Percentiles rank a stretch among this genome's conserved stretches.
Conservation (phyloP, 2,888 invertebrate genomes). For the Eutolmus rufibarbis region DNA sequence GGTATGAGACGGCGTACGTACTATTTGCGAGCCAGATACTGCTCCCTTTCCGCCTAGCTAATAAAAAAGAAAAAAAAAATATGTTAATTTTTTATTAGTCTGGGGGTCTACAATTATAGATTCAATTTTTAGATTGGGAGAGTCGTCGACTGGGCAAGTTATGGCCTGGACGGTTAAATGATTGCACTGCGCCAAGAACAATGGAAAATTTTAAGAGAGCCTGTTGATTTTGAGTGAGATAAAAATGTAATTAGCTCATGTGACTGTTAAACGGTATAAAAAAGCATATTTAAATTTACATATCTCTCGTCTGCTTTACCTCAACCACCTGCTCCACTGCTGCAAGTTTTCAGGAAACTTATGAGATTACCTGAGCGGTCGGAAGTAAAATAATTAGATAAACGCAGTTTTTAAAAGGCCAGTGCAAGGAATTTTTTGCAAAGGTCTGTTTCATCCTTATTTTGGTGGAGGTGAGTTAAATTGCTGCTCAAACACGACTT, state of each 20-base stretch:
- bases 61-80: conserved; percentile 5
- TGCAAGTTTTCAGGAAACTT: not conserved
- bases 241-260: not conserved
- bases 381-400: not conserved
- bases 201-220: not conserved
- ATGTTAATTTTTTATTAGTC: conserved; percentile 30
- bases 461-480: not conserved
- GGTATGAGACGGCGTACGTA: not conserved
- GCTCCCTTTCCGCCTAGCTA: not conserved
- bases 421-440: not conserved
- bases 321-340: not conserved
- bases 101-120: not conserved
- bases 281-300: not conserved
- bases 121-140: not conserved
- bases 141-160: not conserved
- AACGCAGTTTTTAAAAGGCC: not conserved
- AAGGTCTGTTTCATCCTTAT: not conserved
- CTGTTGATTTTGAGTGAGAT: not conserved
- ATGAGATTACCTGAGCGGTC: not conserved
- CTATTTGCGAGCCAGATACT: not conserved
- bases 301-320: not conserved
- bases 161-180: not conserved
- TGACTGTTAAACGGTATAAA: not conserved
- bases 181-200: not conserved
- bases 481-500: too few species aligned